Evolutionary conservation across 2,797 vertebrate species (phyloP), one percentile per base, ranked within the genome.

Genomic region (Malacoctenus gilli): DNA sequence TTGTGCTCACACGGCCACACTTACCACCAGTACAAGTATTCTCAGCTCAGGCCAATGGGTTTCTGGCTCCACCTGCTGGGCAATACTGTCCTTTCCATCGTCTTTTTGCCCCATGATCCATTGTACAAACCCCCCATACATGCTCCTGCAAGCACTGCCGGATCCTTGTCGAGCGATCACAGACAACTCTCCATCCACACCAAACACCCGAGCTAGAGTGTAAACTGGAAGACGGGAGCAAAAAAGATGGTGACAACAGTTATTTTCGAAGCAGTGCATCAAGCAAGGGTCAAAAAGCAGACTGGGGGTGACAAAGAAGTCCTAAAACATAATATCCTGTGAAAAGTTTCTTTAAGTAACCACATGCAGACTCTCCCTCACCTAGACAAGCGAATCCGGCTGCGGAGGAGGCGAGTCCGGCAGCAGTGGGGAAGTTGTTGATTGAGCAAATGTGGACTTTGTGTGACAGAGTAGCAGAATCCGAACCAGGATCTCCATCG

Each of bases 391-490:
- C 96, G 0, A 94, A 98, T 57, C 97, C 97, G 0, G 96, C 94
- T 0, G 97, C 97, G 0, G 96, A 99, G 4, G 96, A 99, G 0
- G 97, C 97, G 32, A 99, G 83, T 8, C 96, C 96, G 0, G 96
- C 97, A 0, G 96, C 97, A 0, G 97, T 99, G 64, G 97, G 97
- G 72, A 99, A 99, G 87, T 96, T 94, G 89, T 99, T 99, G 34
- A 91, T 84, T 0, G 95, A 96, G 54, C 95, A 96, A 18, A 98
- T 80, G 44, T 98, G 97, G 59, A 97, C 90, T 80, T 94, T 97
- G 68, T 92, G 91, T 66, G 89, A 88, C 8, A 94, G 89, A 68
- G 51, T 72, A 31, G 84, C 73, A 0, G 85, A 60, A 0, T 82
- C 83, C 0, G 57, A 0, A 8, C 83, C 79, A 1, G 83, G 63